Conservation (phyloP, 1,140 invertebrate species). For the Nilaparvata lugens region DNA sequence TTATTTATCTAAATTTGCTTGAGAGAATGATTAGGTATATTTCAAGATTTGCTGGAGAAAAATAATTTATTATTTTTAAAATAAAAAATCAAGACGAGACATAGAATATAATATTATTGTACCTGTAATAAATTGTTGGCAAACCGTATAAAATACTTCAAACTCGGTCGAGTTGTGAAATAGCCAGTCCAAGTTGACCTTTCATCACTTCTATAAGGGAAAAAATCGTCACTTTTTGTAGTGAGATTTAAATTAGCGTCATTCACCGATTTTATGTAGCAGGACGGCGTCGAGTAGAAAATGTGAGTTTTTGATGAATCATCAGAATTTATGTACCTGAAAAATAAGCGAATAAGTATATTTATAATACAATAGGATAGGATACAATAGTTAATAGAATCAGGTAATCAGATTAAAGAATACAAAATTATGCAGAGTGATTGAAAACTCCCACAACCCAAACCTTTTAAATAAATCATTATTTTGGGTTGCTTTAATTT, state of each 20-base stretch:
- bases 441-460: too few species aligned
- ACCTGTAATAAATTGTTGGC: slow-evolving; percentile 73
- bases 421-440: too few species aligned
- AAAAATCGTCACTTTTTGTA: slow-evolving; percentile 75
- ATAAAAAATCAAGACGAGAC: too few species aligned
- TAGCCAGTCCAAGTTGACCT: slow-evolving; percentile 92
- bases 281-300: slow-evolving; percentile 90
- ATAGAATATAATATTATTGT: background rate
- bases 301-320: slow-evolving; percentile 50
- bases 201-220: slow-evolving; percentile 78
- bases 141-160: slow-evolving; percentile 68
- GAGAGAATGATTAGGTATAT: too few species aligned
- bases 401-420: too few species aligned
- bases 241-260: slow-evolving; percentile 53
- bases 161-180: slow-evolving; percentile 78
- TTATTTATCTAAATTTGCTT: too few species aligned
- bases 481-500: too few species aligned
- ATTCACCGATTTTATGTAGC: slow-evolving; percentile 78
- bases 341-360: background rate
- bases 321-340: slow-evolving; percentile 39
- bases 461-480: too few species aligned
- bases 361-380: too few species aligned
- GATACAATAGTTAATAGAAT: too few species aligned
- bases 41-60: too few species aligned
- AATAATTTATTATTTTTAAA: too few species aligned